Evolutionary conservation across 2,113 vertebrate species (phyloP).

Genomic region (Syngnathus scovelli): DNA sequence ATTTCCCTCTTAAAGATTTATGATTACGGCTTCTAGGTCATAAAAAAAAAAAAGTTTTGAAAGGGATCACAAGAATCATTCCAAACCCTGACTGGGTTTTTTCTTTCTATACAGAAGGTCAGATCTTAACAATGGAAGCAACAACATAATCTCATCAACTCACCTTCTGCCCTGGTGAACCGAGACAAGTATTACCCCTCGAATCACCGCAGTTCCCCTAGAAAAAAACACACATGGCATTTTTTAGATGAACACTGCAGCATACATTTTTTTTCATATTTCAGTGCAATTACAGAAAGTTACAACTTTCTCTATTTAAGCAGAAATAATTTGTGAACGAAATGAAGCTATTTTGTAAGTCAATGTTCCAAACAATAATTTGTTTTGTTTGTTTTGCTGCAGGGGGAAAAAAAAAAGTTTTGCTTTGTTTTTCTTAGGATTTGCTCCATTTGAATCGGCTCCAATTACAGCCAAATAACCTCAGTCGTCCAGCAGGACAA

Average conservation of each 20-base stretch:
- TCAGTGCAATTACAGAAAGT: not conserved
- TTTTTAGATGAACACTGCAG: not conserved
- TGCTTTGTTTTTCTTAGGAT: not conserved
- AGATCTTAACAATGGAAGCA: not conserved
- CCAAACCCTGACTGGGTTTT: too few species aligned
- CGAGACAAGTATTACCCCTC: slow-evolving; percentile 47
- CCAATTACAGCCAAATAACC: not conserved
- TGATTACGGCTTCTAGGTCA: not conserved
- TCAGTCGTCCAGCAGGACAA: not conserved
- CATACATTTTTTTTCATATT: not conserved
- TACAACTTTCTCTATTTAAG: not conserved
- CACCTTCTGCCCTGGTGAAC: slow-evolving; percentile 60
- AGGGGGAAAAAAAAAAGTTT: not conserved
- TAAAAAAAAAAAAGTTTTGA: not conserved
- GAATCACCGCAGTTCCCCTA: slow-evolving; percentile 61
- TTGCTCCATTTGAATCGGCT: not conserved
- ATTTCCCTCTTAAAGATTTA: not conserved
- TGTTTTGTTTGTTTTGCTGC: not conserved
- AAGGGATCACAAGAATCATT: not conserved
- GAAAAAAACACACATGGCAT: slow-evolving; percentile 20
- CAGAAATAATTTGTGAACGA: not conserved
- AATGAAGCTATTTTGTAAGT: not conserved
- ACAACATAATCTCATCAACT: slow-evolving; percentile 19
- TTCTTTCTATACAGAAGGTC: not conserved
- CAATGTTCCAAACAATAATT: not conserved